Conservation (phyloP, 2,888 invertebrate genomes). For the Heliothis peltigera region DNA sequence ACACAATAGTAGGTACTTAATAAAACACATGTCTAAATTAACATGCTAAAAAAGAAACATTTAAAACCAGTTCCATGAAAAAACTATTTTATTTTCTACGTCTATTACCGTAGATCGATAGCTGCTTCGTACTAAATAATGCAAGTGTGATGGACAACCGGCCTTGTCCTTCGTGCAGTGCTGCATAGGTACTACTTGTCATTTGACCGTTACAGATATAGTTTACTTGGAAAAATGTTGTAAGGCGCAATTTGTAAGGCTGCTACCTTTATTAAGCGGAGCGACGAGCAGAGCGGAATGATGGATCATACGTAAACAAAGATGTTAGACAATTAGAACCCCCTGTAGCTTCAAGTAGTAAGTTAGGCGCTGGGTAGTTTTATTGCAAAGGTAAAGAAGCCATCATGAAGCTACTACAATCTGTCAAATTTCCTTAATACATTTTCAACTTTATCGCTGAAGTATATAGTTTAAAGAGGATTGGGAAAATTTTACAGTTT, state of each 20-base stretch:
- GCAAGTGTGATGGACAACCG: slow-evolving; percentile 27
- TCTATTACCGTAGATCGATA: slow-evolving; percentile 31
- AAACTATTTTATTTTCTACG: neutral
- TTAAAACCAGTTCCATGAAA: neutral
- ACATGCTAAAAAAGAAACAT: neutral
- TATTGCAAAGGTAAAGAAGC: no score
- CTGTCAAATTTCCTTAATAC: no score
- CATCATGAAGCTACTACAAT: no score
- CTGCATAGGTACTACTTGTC: slow-evolving; percentile 20
- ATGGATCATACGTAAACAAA: no score
- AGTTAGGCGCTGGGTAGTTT: no score
- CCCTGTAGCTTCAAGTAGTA: no score
- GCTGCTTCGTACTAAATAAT: slow-evolving; percentile 31
- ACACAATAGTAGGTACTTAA: no score
- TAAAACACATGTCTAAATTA: no score
- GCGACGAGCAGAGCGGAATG: neutral
- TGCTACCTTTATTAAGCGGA: neutral
- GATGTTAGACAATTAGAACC: no score
- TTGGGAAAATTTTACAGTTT: no score
- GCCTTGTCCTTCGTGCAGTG: slow-evolving; percentile 44
- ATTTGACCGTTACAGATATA: slow-evolving; percentile 26
- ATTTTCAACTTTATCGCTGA: no score
- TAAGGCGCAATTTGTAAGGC: neutral
- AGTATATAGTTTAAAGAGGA: no score
- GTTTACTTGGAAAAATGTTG: slow-evolving; percentile 35